Conservation (phyloP, 2,797 vertebrate species). For the Erpetoichthys calabaricus region DNA sequence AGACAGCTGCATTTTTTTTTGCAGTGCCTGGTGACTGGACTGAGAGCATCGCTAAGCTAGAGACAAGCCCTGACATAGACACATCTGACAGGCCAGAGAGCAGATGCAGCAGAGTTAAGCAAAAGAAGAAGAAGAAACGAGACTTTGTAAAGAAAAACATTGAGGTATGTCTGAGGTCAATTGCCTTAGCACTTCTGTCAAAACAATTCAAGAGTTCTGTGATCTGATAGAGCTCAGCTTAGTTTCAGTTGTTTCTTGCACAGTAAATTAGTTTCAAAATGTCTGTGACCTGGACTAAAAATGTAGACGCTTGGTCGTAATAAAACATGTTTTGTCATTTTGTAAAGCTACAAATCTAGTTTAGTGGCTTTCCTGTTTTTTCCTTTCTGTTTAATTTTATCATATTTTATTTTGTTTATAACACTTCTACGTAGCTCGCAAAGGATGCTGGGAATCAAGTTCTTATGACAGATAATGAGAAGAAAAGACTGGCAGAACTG, state of each 20-base stretch:
- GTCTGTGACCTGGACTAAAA: no score
- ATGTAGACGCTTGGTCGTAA: no score
- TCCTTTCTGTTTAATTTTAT: not conserved
- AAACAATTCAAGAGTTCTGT: no score
- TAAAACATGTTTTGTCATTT: no score
- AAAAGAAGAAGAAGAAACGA: constrained; percentile 40
- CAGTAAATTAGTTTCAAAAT: no score
- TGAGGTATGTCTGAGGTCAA: constrained; percentile 64
- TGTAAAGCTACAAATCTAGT: no score
- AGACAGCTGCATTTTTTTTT: not conserved
- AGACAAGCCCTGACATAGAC: constrained; percentile 21
- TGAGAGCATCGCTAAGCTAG: constrained; percentile 15
- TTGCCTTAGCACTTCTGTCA: no score
- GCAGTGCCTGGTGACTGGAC: constrained; percentile 19
- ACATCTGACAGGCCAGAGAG: constrained; percentile 22
- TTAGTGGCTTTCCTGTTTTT: not conserved
- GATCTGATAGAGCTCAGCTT: no score
- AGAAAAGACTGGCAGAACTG: constrained; percentile 60
- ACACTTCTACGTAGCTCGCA: constrained; percentile 41
- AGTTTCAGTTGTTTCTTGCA: no score
- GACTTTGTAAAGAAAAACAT: constrained; percentile 83
- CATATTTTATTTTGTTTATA: no score
- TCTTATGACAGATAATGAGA: constrained; percentile 60
- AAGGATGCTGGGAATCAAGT: constrained; percentile 44
- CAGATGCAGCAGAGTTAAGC: constrained; percentile 20